Conservation (phyloP, 2,888 invertebrate species). For the Cyclophora punctaria region DNA sequence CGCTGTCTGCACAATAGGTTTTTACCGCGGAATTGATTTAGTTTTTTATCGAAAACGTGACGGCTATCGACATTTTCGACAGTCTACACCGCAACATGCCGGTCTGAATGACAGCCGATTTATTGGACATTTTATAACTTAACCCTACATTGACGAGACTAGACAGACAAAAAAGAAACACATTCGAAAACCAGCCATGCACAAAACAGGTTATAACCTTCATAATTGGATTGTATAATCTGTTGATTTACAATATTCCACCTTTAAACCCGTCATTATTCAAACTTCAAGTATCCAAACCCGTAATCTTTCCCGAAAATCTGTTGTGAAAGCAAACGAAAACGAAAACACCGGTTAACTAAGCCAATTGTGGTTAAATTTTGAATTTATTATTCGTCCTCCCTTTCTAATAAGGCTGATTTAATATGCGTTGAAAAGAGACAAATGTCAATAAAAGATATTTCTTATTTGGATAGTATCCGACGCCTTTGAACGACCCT, state of each 20-base stretch:
- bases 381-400: slow-evolving; percentile 28
- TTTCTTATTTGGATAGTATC: slow-evolving; percentile 48
- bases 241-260: no score
- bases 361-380: slow-evolving; percentile 58
- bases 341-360: slow-evolving; percentile 56
- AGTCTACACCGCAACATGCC: slow-evolving; percentile 30
- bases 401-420: slow-evolving; percentile 19
- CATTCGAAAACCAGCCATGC: no score
- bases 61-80: slow-evolving; percentile 40
- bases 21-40: slow-evolving; percentile 37
- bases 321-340: slow-evolving; percentile 25
- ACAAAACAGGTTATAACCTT: no score
- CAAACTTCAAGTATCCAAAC: slow-evolving; percentile 17
- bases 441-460: slow-evolving; percentile 24
- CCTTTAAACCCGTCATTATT: slow-evolving; percentile 15
- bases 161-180: no score
- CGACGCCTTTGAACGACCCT: slow-evolving; percentile 64
- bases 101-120: slow-evolving; percentile 20
- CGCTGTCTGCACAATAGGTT: slow-evolving; percentile 23
- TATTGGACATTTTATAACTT: no score
- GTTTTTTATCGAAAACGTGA: slow-evolving; percentile 29
- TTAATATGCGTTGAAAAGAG: slow-evolving; percentile 21
- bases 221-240: no score
- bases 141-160: no score
- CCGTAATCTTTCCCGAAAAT: slow-evolving; percentile 14